Conservation (phyloP, 2,797 vertebrate genomes). For the Sebastes aleutianus region DNA sequence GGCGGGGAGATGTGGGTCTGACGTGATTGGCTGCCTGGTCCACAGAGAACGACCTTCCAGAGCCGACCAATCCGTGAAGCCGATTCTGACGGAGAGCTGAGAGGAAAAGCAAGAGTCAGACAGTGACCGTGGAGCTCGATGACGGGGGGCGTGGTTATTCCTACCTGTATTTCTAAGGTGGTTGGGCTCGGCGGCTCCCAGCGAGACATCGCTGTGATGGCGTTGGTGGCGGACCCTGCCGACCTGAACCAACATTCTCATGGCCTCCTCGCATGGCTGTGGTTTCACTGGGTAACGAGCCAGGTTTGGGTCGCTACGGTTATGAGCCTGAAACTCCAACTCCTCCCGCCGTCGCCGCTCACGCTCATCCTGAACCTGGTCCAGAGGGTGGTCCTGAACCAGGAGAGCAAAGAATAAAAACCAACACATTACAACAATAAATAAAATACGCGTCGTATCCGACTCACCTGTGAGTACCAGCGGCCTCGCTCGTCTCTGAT, state of each 20-base stretch:
- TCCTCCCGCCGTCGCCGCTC: constrained; percentile 84
- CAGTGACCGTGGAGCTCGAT: too few relatives aligned
- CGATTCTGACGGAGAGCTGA: constrained; percentile 40
- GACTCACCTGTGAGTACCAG: constrained; percentile 81
- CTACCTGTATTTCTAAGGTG: constrained; percentile 71
- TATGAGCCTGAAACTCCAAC: constrained; percentile 91
- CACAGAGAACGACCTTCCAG: constrained; percentile 87
- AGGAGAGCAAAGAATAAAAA: background rate
- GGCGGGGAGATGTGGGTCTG: constrained; percentile 88
- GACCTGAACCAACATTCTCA: constrained; percentile 92
- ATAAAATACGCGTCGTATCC: background rate
- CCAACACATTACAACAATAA: background rate
- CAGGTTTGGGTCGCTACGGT: constrained; percentile 93
- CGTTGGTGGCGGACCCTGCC: constrained; percentile 91
- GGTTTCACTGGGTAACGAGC: constrained; percentile 94
- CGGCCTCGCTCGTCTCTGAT: constrained; percentile 79
- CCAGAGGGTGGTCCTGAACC: constrained; percentile 85
- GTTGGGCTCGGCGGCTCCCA: constrained; percentile 87
- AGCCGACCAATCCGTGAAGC: constrained; percentile 9
- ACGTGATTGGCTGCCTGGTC: constrained; percentile 84
- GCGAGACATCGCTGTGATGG: constrained; percentile 91
- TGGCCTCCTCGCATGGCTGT: constrained; percentile 92
- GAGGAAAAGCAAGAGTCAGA: background rate
- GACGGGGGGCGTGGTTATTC: background rate
- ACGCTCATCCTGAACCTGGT: constrained; percentile 84